These are phyloP conservation scores for Podarcis lilfordi DNA, from an alignment of 2,797 vertebrate genomes.

Conservation along the genomic window DNA sequence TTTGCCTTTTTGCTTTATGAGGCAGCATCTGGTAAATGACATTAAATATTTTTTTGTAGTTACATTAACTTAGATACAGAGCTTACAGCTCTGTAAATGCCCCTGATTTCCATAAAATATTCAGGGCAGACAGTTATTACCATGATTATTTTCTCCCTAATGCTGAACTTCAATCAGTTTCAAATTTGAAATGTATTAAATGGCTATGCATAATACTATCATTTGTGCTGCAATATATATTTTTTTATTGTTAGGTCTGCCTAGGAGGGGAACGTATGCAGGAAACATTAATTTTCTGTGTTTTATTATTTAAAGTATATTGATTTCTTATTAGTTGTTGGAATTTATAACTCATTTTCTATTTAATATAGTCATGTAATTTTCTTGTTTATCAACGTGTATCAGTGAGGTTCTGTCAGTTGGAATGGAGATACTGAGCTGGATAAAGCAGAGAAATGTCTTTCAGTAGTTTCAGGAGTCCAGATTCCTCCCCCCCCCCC, in stretches of 20 bases:
- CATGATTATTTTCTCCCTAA: slow-evolving; percentile 72
- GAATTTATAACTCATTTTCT: slow-evolving; percentile 68
- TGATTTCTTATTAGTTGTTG: slow-evolving; percentile 65
- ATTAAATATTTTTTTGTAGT: slow-evolving; percentile 81
- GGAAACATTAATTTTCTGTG: slow-evolving; percentile 64
- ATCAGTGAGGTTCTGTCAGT: slow-evolving; percentile 42
- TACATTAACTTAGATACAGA: slow-evolving; percentile 74
- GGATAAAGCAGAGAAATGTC: slow-evolving; percentile 9
- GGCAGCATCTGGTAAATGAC: slow-evolving; percentile 79
- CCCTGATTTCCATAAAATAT: slow-evolving; percentile 87
- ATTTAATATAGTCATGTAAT: slow-evolving; percentile 69
- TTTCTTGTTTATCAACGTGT: slow-evolving; percentile 70
- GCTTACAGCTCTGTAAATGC: slow-evolving; percentile 80
- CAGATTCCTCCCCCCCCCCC: not conserved
- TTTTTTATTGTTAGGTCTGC: slow-evolving; percentile 66
- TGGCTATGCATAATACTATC: slow-evolving; percentile 60
- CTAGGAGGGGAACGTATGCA: slow-evolving; percentile 54
- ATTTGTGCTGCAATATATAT: slow-evolving; percentile 71
- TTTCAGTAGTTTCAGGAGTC: slow-evolving; percentile 29
- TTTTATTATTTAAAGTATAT: slow-evolving; percentile 75
- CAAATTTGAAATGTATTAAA: slow-evolving; percentile 75
- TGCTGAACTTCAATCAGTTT: slow-evolving; percentile 74
- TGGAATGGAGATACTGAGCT: slow-evolving; percentile 48
- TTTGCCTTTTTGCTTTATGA: slow-evolving; percentile 81
- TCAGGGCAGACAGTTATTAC: slow-evolving; percentile 82